Percentiles rank a stretch among this genome's conserved stretches.
Conservation (phyloP, 2,888 invertebrate species). For the Adelphocoris suturalis region DNA sequence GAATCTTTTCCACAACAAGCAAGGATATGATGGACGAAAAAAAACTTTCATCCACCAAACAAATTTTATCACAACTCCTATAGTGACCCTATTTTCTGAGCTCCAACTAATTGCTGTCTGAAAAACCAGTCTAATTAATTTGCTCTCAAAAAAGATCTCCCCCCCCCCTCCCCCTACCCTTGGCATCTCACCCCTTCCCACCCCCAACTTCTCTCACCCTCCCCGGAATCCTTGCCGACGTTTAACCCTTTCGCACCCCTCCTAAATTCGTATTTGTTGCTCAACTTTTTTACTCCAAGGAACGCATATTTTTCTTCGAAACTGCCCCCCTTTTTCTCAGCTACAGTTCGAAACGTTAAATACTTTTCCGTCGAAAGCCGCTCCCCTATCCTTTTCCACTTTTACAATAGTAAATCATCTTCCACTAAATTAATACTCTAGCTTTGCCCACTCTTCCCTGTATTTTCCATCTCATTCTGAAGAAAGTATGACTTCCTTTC, state of each 20-base stretch:
- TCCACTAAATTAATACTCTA: not conserved
- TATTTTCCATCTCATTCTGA: not conserved
- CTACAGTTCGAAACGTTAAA: not conserved
- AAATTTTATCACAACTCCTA: not conserved
- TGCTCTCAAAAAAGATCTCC: not conserved
- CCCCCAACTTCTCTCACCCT: not conserved
- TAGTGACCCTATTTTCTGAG: not conserved
- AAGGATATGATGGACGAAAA: not conserved
- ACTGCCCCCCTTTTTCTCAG: not conserved
- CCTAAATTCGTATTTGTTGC: conserved; percentile 20
- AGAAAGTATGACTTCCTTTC: not conserved
- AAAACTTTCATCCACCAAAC: not conserved
- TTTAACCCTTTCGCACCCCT: not conserved
- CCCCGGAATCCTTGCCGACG: not conserved
- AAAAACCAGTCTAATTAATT: conserved; percentile 9
- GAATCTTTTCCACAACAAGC: no score
- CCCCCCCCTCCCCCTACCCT: no score
- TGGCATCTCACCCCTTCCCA: no score
- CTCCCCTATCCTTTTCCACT: not conserved
- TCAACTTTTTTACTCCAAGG: conserved; percentile 8
- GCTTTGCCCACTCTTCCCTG: not conserved
- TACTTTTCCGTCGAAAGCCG: not conserved
- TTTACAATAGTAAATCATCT: not conserved
- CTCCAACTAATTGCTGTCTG: not conserved
- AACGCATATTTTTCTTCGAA: conserved; percentile 9